A percentile compares a stretch with the other conserved stretches of the same genome.
Conservation (phyloP, 2,888 invertebrate genomes). For the Lasioglossum villosulum region DNA sequence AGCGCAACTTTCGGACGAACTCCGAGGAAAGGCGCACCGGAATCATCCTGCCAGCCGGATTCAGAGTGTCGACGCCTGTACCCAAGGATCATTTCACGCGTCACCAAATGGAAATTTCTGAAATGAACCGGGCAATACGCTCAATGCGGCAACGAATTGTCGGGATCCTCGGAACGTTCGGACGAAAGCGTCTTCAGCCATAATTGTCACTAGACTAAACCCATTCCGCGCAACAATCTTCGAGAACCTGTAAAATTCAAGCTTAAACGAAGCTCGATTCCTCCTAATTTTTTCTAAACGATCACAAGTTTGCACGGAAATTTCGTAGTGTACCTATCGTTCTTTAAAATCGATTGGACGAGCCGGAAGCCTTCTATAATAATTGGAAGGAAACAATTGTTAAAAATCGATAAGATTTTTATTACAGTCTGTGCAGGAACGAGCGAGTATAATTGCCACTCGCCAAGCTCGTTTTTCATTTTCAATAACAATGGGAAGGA, state of each 20-base stretch:
- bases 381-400: neutral
- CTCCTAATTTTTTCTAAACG: neutral
- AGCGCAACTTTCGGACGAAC: constrained; percentile 23
- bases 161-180: neutral
- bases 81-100: constrained; percentile 28
- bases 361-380: neutral
- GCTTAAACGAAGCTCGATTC: neutral
- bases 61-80: constrained; percentile 11
- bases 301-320: neutral
- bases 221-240: neutral
- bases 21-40: constrained; percentile 23
- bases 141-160: neutral
- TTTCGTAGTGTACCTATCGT: neutral
- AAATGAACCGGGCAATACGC: neutral
- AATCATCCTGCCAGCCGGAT: constrained; percentile 32
- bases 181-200: neutral
- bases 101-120: neutral
- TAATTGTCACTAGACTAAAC: neutral
- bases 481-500: neutral
- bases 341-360: neutral
- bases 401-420: too few relatives aligned
- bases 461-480: neutral
- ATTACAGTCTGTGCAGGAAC: neutral
- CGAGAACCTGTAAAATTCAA: neutral
- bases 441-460: neutral